These are phyloP conservation scores for Drosophila kikkawai DNA, from an alignment of 1,140 invertebrate species.

Conservation along the genomic window DNA sequence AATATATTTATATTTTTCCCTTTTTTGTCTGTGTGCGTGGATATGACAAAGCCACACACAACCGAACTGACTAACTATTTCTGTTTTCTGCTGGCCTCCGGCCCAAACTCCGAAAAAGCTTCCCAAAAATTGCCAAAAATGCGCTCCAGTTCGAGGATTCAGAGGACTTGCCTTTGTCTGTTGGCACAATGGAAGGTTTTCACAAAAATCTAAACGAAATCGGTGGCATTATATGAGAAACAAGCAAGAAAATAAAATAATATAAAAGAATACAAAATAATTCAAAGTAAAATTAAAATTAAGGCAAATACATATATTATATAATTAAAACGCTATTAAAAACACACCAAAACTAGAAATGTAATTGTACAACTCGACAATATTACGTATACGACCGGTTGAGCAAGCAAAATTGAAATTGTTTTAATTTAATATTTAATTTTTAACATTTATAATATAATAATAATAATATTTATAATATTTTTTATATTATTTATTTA, in stretches of 20 bases:
- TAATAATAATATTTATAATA: too few species aligned
- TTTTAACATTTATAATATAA: background rate
- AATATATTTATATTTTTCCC: background rate
- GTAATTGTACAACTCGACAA: background rate
- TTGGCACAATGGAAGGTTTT: background rate
- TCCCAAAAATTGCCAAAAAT: slow-evolving; percentile 13
- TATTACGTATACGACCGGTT: background rate
- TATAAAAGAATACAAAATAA: background rate
- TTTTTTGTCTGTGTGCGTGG: slow-evolving; percentile 4
- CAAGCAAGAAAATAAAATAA: too few species aligned
- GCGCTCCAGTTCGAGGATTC: slow-evolving; percentile 9
- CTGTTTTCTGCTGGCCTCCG: slow-evolving; percentile 48
- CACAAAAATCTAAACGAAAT: background rate
- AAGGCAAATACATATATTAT: too few species aligned
- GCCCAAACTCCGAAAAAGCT: slow-evolving; percentile 13
- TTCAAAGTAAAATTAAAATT: background rate
- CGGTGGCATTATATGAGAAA: too few species aligned
- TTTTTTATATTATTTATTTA: too few species aligned
- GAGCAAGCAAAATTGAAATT: background rate
- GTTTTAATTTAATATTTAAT: background rate
- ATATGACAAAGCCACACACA: slow-evolving; percentile 55
- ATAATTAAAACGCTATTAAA: background rate
- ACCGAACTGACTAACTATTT: slow-evolving; percentile 59
- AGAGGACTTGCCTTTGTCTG: slow-evolving; percentile 1
- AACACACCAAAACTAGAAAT: background rate